These are phyloP conservation scores for Mya arenaria DNA, from an alignment of 1,140 invertebrate genomes.

Conservation along the genomic window DNA sequence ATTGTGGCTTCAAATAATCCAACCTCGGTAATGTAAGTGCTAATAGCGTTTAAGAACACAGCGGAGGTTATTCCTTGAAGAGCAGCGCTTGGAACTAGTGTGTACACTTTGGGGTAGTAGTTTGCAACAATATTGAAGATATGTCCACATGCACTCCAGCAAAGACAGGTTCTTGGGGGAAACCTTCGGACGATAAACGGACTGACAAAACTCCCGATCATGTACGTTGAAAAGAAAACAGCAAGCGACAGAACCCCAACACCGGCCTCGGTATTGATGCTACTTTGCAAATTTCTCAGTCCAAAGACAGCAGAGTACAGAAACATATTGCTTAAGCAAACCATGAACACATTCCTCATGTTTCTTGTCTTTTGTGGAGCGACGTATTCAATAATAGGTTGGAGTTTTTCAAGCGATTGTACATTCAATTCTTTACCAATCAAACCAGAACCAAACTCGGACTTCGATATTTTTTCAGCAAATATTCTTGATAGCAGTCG, in stretches of 20 bases:
- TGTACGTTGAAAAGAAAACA: slow-evolving; percentile 57
- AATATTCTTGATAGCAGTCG: slow-evolving; percentile 17
- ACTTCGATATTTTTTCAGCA: background rate
- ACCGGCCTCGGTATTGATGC: slow-evolving; percentile 68
- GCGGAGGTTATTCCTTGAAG: slow-evolving; percentile 66
- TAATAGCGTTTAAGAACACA: slow-evolving; percentile 71
- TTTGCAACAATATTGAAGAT: slow-evolving; percentile 68
- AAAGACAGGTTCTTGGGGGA: slow-evolving; percentile 60
- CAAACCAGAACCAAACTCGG: background rate
- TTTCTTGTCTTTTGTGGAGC: slow-evolving; percentile 22
- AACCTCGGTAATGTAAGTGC: slow-evolving; percentile 72
- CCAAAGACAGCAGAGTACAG: slow-evolving; percentile 68
- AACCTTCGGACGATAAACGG: slow-evolving; percentile 66
- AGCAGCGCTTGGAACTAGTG: slow-evolving; percentile 64
- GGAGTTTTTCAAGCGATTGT: background rate
- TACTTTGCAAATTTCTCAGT: slow-evolving; percentile 75
- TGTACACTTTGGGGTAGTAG: slow-evolving; percentile 70
- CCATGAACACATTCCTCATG: slow-evolving; percentile 60
- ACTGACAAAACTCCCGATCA: slow-evolving; percentile 70
- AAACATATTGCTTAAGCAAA: slow-evolving; percentile 63
- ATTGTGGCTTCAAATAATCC: slow-evolving; percentile 61
- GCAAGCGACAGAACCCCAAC: slow-evolving; percentile 69
- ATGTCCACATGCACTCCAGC: slow-evolving; percentile 54
- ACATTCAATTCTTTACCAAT: background rate
- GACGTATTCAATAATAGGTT: background rate